These are phyloP conservation scores for Rhinella marina DNA, from an alignment of 2,797 vertebrate genomes.

Conservation along the genomic window DNA sequence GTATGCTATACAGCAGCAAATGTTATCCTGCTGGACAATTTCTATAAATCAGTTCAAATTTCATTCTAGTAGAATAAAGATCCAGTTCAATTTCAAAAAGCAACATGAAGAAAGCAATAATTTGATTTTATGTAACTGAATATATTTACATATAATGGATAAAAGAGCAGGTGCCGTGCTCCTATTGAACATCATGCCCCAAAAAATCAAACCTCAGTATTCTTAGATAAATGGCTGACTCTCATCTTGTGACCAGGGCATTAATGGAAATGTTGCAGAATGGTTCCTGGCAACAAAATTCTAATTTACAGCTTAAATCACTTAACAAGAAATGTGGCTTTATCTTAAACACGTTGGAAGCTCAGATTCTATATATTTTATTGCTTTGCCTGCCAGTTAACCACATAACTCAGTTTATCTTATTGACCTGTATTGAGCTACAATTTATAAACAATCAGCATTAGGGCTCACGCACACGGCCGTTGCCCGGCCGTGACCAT, in stretches of 20 bases:
- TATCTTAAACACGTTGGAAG: neutral
- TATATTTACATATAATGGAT: slow-evolving; percentile 44
- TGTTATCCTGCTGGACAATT: no score
- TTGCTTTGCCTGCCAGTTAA: slow-evolving; percentile 13
- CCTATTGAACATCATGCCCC: slow-evolving; percentile 29
- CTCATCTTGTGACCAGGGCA: slow-evolving; percentile 2
- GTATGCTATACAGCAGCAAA: no score
- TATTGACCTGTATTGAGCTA: neutral
- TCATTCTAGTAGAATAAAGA: slow-evolving; percentile 18
- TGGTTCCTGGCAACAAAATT: neutral
- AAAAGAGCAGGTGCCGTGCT: slow-evolving; percentile 34
- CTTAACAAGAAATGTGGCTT: slow-evolving; percentile 23
- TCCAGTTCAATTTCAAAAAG: slow-evolving; percentile 29
- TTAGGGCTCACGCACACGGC: no score
- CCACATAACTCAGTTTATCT: slow-evolving; percentile 10
- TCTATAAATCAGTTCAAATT: slow-evolving; percentile 32
- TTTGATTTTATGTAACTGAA: slow-evolving; percentile 45
- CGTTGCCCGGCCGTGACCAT: no score
- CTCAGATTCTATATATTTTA: slow-evolving; percentile 10
- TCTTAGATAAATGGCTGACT: slow-evolving; percentile 31
- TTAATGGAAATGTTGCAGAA: neutral
- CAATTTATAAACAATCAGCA: no score
- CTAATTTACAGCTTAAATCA: slow-evolving; percentile 30
- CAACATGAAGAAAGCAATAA: slow-evolving; percentile 25
- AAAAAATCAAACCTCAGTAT: slow-evolving; percentile 23